Evolutionary conservation across 2,888 invertebrate genomes (phyloP).

Genomic region (Macaria notata): DNA sequence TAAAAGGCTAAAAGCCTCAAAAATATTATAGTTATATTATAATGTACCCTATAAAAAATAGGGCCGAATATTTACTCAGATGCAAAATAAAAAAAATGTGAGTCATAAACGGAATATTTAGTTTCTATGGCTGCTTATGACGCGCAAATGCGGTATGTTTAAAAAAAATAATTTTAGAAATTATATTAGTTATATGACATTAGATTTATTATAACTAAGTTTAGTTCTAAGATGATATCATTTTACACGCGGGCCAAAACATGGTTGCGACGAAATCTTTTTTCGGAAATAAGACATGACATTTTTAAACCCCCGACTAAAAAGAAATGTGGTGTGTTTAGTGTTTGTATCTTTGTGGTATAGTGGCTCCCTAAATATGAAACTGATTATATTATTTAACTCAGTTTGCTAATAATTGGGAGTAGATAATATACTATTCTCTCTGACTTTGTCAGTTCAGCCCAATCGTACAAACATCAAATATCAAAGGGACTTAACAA

Average conservation of each 20-base stretch:
- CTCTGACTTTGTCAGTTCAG: too few species aligned
- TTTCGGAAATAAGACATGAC: slow-evolving; percentile 36
- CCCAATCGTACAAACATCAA: too few species aligned
- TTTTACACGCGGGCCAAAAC: slow-evolving; percentile 73
- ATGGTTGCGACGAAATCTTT: slow-evolving; percentile 54
- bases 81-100: slow-evolving; percentile 60
- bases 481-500: too few species aligned
- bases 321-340: too few species aligned
- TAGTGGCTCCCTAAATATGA: too few species aligned
- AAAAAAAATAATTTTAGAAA: slow-evolving; percentile 63
- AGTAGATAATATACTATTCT: too few species aligned
- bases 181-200: slow-evolving; percentile 56
- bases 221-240: slow-evolving; percentile 56
- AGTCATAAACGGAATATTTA: slow-evolving; percentile 67
- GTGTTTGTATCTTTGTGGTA: too few species aligned
- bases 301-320: slow-evolving; percentile 26
- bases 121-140: slow-evolving; percentile 70
- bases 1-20: slow-evolving; percentile 34
- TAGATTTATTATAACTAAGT: slow-evolving; percentile 38
- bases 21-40: slow-evolving; percentile 25
- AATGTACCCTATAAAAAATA: slow-evolving; percentile 26
- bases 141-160: slow-evolving; percentile 43
- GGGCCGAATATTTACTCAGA: slow-evolving; percentile 28
- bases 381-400: too few species aligned
- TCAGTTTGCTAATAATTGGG: too few species aligned